Evolutionary conservation across 92 coral and sea anemone genomes (phyloP).

Genomic region (Epizoanthus stellaris): DNA sequence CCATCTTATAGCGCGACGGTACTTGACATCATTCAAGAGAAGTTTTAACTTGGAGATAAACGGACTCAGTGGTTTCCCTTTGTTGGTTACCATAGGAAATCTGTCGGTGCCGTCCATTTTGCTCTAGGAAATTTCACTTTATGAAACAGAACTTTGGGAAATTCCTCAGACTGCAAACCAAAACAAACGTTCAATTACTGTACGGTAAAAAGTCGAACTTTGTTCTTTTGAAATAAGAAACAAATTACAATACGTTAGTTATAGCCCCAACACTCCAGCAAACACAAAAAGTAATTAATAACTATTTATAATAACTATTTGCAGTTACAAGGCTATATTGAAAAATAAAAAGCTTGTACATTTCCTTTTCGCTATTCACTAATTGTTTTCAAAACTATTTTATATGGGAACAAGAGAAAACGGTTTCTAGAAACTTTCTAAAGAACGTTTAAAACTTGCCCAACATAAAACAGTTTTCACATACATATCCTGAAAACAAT

Average conservation of each 20-base stretch:
- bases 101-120: slow-evolving; percentile 55
- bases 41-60: slow-evolving; percentile 95
- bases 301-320: not conserved
- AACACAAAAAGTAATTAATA: not conserved
- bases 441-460: slow-evolving; percentile 18
- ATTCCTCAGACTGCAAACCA: not conserved
- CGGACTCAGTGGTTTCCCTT: slow-evolving; percentile 96
- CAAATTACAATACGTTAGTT: not conserved
- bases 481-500: not conserved
- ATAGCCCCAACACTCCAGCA: not conserved
- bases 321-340: not conserved
- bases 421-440: slow-evolving; percentile 52
- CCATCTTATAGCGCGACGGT: slow-evolving; percentile 96
- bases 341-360: slow-evolving; percentile 17
- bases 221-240: not conserved
- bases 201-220: not conserved
- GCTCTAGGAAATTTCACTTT: not conserved
- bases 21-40: slow-evolving; percentile 93
- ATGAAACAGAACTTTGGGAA: not conserved
- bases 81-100: slow-evolving; percentile 55
- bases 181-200: slow-evolving; percentile 7
- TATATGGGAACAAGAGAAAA: slow-evolving; percentile 7
- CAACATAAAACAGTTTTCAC: not conserved
- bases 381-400: not conserved
- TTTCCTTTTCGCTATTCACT: slow-evolving; percentile 4